These are phyloP conservation scores for Clarias macrocephalus DNA, from an alignment of 2,113 vertebrate species.

Conservation along the genomic window DNA sequence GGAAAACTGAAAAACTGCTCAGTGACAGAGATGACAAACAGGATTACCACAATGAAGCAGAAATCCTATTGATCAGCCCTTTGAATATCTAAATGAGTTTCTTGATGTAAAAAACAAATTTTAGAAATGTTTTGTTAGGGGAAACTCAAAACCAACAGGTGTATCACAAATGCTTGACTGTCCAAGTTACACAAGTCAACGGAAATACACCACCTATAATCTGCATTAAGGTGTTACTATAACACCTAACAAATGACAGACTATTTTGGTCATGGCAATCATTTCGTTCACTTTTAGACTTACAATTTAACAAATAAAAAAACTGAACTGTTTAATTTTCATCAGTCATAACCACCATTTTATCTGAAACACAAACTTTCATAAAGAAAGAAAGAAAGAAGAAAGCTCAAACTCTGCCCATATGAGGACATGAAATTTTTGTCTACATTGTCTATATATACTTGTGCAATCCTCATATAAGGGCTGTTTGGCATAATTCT, in stretches of 20 bases:
- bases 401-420: not conserved
- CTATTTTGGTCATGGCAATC: not conserved
- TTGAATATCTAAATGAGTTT: not conserved
- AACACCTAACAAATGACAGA: too few relatives aligned
- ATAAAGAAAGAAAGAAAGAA: not conserved
- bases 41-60: too few relatives aligned
- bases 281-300: not conserved
- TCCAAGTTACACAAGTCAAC: not conserved
- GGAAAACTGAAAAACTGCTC: not conserved
- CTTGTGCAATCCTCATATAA: too few relatives aligned
- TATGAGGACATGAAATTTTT: too few relatives aligned
- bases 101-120: not conserved
- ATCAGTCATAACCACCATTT: not conserved
- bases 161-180: not conserved
- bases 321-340: not conserved
- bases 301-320: not conserved
- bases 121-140: not conserved
- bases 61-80: not conserved
- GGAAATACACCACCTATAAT: not conserved
- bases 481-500: too few relatives aligned
- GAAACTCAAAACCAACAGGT: not conserved
- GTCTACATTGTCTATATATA: too few relatives aligned
- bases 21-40: not conserved
- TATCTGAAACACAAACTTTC: not conserved
- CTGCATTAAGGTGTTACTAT: too few relatives aligned